Percentiles rank a stretch among this genome's conserved stretches.
Conservation (phyloP, 2,888 invertebrate species). For the Thereva nobilitata region DNA sequence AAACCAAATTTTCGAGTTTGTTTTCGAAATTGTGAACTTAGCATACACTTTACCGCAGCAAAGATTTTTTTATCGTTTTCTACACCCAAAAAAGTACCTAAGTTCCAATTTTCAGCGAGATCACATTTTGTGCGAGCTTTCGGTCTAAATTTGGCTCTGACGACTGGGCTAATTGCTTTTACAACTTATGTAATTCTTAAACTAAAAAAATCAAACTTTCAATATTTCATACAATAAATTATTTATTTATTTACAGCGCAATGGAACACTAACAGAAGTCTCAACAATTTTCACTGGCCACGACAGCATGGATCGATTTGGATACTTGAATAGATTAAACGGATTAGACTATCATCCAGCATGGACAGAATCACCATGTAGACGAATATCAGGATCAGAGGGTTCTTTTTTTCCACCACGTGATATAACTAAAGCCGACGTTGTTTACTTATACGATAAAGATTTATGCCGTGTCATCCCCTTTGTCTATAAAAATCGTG, state of each 20-base stretch:
- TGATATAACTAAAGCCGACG: constrained; percentile 69
- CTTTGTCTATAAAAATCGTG: constrained; percentile 69
- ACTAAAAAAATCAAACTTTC: too few species aligned
- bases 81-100: too few species aligned
- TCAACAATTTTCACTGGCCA: constrained; percentile 80
- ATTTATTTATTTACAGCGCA: constrained; percentile 63
- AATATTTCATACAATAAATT: not conserved
- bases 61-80: too few species aligned
- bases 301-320: constrained; percentile 75
- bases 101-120: too few species aligned
- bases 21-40: too few species aligned
- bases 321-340: constrained; percentile 75
- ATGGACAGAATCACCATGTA: constrained; percentile 77
- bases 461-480: constrained; percentile 83
- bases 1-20: too few species aligned
- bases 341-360: constrained; percentile 75
- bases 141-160: too few species aligned
- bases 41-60: too few species aligned
- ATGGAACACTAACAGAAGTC: constrained; percentile 79
- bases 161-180: too few species aligned
- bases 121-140: too few species aligned
- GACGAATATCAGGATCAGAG: constrained; percentile 71
- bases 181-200: too few species aligned
- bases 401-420: constrained; percentile 86
- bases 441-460: constrained; percentile 80